Evolutionary conservation across 1,140 invertebrate genomes (phyloP), one percentile per base, ranked within the genome.

Genomic region (Adoxophyes honmai): DNA sequence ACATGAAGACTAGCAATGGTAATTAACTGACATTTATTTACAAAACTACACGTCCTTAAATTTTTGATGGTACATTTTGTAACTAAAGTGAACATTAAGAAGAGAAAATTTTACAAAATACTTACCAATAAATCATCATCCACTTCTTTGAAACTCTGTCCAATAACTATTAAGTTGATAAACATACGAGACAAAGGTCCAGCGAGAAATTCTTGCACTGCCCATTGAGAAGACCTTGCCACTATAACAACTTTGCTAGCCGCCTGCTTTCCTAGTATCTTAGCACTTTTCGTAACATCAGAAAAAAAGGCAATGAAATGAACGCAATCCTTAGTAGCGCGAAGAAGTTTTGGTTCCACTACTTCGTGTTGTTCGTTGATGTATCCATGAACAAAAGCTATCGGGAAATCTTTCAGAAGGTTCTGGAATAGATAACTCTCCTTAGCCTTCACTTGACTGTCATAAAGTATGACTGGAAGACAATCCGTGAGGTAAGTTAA

Each of bases 221-320:
- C 91, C 93, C 93, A 95, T 70, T 93, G 91, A 0, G 93, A 91
- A 6, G 93, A 93, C 59, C 90, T 86, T 0, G 93, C 89, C 0
- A 95, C 84, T 0, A 94, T 68, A 0, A 94, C 86, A 1, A 94
- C 89, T 54, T 91, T 91, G 66, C 87, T 91, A 0, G 77, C 71
- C 0, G 90, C 89, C 73, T 93, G 89, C 59, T 91, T 87, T 0
- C 90, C 90, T n/a, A 94, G 75, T 10, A 93, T 82, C 34, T 90
- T 84, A 1, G 81, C 88, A 34, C 90, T 88, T 55, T 73, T 89
- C 65, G 90, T 88, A 4, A 93, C 90, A 73, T 94, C 91, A n/a
- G 89, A 85, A 13, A 94, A 63, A 70, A 94, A 94, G 1, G 94
- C 63, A 42, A 94, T 91, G 56, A 91, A 94, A 69, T 91, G 91